phyloP scores from a whole-genome alignment of 1,140 invertebrate genomes.

The Drosophila albomicans region DNA sequence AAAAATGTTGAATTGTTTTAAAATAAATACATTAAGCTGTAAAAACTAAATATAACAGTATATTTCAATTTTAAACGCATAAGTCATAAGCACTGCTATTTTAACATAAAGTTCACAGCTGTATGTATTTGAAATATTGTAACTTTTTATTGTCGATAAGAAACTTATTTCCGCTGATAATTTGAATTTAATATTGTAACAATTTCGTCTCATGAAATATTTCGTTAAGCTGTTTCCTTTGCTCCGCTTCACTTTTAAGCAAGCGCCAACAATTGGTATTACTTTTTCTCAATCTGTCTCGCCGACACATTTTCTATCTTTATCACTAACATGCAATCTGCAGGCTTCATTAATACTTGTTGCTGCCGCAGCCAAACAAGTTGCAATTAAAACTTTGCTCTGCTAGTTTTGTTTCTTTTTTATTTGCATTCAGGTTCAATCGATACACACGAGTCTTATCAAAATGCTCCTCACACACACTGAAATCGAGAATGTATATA shows the following conservation, averaged over 20 bases:
- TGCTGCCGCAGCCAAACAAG: conserved; percentile 36
- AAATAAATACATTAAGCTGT: too few relatives aligned
- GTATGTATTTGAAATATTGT: too few relatives aligned
- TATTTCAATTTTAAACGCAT: too few relatives aligned
- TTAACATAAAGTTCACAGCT: too few relatives aligned
- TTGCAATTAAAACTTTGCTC: conserved; percentile 60
- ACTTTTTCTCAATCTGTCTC: not conserved
- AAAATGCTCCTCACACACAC: conserved; percentile 38
- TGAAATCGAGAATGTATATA: conserved; percentile 8
- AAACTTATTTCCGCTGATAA: too few relatives aligned
- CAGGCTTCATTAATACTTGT: conserved; percentile 38
- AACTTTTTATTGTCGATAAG: too few relatives aligned
- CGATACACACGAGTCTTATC: conserved; percentile 54
- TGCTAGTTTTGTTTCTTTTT: conserved; percentile 10
- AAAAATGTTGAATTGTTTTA: too few relatives aligned
- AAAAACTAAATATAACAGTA: too few relatives aligned
- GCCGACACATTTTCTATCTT: not conserved
- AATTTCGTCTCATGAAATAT: not conserved
- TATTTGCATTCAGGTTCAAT: conserved; percentile 38
- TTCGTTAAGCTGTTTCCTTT: not conserved
- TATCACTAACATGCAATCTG: conserved; percentile 36
- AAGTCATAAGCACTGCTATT: too few relatives aligned
- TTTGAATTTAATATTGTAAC: too few relatives aligned
- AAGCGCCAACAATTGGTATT: not conserved
- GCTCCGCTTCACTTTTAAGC: not conserved